Evolutionary conservation across 2,888 invertebrate species (phyloP).

Genomic region (Mimumesa dahlbomi): DNA sequence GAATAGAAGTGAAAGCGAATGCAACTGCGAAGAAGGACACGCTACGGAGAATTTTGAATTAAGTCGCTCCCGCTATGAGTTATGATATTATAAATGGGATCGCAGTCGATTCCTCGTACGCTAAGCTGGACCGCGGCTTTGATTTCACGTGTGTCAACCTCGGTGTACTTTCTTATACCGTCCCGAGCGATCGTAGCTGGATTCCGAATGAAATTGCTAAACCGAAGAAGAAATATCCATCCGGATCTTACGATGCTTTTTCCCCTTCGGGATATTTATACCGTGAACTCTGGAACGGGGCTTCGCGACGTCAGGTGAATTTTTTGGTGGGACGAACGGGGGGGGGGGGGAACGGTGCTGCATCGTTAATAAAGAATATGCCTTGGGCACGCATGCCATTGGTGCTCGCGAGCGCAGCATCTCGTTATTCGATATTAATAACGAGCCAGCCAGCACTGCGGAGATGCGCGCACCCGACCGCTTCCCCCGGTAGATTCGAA

Average conservation of each 20-base stretch:
- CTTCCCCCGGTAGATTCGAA: conserved; percentile 72
- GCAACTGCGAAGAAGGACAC: conserved; percentile 23
- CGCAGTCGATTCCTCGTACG: conserved; percentile 18
- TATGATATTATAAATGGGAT: conserved; percentile 38
- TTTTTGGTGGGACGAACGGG: conserved; percentile 59
- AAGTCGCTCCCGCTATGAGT: conserved; percentile 53
- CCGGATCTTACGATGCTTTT: no score
- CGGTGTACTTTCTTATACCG: no score
- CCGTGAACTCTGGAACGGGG: conserved; percentile 9
- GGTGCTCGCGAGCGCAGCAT: conserved; percentile 69
- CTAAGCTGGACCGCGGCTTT: conserved; percentile 19
- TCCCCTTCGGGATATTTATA: no score
- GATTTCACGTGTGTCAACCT: no score
- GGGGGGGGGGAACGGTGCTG: conserved; percentile 56
- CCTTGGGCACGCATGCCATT: conserved; percentile 73
- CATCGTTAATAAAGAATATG: conserved; percentile 79
- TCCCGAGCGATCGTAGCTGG: no score
- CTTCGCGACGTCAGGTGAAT: conserved; percentile 53
- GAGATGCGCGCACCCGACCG: conserved; percentile 33
- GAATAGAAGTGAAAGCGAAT: conserved; percentile 36
- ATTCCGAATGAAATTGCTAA: no score
- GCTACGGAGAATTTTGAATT: conserved; percentile 27
- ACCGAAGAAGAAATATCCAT: no score
- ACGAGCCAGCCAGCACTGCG: conserved; percentile 66
- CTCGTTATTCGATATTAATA: conserved; percentile 80